Evolutionary conservation across 2,113 vertebrate genomes (phyloP), one percentile per base, ranked within the genome.

Genomic region (Willisornis vidua): DNA sequence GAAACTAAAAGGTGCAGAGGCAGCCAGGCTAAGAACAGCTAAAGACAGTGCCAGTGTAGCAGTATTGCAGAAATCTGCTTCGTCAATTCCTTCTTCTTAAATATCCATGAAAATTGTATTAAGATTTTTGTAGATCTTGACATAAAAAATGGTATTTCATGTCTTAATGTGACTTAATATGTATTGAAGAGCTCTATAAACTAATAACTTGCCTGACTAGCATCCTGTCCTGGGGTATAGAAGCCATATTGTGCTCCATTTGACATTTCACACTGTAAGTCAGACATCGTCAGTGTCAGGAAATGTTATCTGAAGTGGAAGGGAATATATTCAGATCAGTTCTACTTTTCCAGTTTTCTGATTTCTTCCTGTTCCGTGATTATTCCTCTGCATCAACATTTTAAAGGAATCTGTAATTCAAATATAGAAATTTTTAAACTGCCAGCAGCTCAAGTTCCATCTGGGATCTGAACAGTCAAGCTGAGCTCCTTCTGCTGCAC

Each of bases 321-420:
- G 79, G 52, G 80, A 84, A 86, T 58, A 57, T 29, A 83, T 83
- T 58, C 85, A 80, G 33, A 75, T 45, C 54, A 70, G 28, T 80
- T 83, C 89, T 71, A 67, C 52, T 92, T 77, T 46, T 87, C 49
- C 88, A 85, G 67, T 66, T 76, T 93, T 85, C 82, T 86, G 61
- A 93, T 93, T 90, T 88, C 51, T 80, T 74, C 75, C 86, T 92
- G 76, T 93, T 96, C 89, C 17, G 25, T 63, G 55, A 75, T 87
- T 90, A 84, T 78, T 94, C 77, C 87, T 90, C 72, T 88, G 68
- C 72, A 49, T 41, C 90, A 95, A 90, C 88, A 84, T 85, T 85
- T 96, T 94, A 77, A 80, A 84, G 80, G 93, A 90, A 94, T 96
- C 94, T 96, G 71, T 95, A 96, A 96, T 88, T 97, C 93, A 95